Conservation (phyloP, 2,888 invertebrate genomes). For the Boloria selene region DNA sequence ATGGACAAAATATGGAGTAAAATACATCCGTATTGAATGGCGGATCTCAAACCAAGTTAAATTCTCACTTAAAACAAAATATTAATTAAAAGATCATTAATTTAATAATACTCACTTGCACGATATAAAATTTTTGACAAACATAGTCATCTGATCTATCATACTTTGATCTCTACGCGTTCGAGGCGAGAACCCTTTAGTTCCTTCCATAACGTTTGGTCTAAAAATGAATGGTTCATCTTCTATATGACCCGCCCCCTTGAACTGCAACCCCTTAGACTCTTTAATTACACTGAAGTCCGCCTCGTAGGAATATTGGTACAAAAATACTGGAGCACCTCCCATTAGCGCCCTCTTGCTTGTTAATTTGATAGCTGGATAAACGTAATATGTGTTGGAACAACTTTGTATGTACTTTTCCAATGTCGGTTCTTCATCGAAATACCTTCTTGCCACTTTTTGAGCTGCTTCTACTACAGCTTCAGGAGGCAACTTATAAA, state of each 20-base stretch:
- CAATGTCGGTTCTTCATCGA: constrained; percentile 49
- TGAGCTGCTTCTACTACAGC: constrained; percentile 45
- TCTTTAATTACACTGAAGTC: constrained; percentile 73
- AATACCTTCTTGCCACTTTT: constrained; percentile 53
- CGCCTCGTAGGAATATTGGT: constrained; percentile 79
- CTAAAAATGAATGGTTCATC: constrained; percentile 81
- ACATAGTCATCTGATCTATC: constrained; percentile 58
- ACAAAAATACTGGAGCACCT: constrained; percentile 75
- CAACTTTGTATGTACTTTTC: constrained; percentile 57
- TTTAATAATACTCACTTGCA: constrained; percentile 54
- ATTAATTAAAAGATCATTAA: neutral
- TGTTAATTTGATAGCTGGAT: constrained; percentile 61
- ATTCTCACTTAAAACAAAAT: neutral
- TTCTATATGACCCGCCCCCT: constrained; percentile 83
- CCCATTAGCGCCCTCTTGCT: constrained; percentile 45
- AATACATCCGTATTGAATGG: too few species aligned
- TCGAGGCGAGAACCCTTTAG: constrained; percentile 41
- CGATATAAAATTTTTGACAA: constrained; percentile 58
- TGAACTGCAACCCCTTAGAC: constrained; percentile 55
- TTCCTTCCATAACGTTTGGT: constrained; percentile 52
- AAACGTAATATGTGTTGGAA: constrained; percentile 59
- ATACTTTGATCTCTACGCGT: constrained; percentile 49
- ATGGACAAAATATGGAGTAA: too few species aligned
- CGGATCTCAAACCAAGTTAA: neutral
- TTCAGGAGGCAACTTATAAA: constrained; percentile 48